phyloP scores from a whole-genome alignment of 2,797 vertebrate genomes.

The Phoeniculus purpureus region DNA sequence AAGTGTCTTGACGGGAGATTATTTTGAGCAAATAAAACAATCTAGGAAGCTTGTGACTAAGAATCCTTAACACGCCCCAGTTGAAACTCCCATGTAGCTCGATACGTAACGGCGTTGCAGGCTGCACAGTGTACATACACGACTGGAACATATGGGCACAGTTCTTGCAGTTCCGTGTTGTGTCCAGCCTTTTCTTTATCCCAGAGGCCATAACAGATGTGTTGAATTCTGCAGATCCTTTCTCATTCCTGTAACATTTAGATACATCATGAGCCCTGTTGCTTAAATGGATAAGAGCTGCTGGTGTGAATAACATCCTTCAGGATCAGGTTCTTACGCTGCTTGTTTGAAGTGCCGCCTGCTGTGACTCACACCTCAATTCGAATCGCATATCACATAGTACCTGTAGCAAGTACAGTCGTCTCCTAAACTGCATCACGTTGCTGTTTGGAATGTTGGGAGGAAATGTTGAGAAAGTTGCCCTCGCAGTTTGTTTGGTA shows the following conservation, averaged over 20 bases:
- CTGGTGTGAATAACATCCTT: background rate
- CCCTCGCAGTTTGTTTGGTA: background rate
- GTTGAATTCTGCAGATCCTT: background rate
- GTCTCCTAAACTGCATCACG: background rate
- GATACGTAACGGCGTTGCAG: background rate
- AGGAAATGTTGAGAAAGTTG: background rate
- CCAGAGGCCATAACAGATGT: background rate
- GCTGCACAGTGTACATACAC: background rate
- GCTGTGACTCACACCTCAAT: background rate
- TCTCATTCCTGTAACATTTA: background rate
- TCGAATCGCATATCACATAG: background rate
- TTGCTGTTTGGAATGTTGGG: background rate
- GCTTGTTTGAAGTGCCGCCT: background rate
- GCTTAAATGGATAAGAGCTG: background rate
- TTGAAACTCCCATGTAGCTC: slow-evolving; percentile 16
- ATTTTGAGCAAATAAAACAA: slow-evolving; percentile 61
- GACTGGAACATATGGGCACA: background rate
- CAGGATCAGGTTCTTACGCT: background rate
- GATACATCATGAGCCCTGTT: background rate
- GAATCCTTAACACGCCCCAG: background rate
- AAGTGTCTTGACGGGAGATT: slow-evolving; percentile 60
- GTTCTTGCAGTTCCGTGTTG: background rate
- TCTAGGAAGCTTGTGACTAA: slow-evolving; percentile 48
- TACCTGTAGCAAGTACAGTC: background rate
- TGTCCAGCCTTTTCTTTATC: background rate